Conservation (phyloP, 2,113 vertebrate species). For the Protomyctophum bolini region DNA sequence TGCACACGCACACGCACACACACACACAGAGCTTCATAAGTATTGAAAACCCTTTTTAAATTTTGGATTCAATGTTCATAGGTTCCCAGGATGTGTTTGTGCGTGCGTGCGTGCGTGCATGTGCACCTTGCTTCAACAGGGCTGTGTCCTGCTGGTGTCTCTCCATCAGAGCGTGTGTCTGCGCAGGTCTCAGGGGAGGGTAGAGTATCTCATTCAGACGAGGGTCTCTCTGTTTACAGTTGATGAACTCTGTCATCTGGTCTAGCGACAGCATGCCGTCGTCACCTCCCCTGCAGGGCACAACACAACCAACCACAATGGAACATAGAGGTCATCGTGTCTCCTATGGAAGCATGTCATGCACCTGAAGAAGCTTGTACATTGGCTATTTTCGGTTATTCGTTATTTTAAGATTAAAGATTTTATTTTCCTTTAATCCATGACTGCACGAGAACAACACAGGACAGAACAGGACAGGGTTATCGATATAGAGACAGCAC, state of each 20-base stretch:
- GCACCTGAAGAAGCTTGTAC: no score
- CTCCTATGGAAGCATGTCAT: no score
- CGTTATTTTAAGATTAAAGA: no score
- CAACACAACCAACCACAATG: conserved; percentile 4
- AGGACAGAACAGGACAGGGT: neutral
- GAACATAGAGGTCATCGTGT: no score
- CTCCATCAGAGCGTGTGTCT: conserved; percentile 91
- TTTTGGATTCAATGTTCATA: no score
- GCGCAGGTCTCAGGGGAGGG: conserved; percentile 91
- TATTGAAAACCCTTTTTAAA: no score
- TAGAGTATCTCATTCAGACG: conserved; percentile 96
- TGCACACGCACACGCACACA: conserved; percentile 14
- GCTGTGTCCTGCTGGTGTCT: conserved; percentile 87
- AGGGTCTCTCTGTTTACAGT: conserved; percentile 93
- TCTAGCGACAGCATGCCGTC: conserved; percentile 87
- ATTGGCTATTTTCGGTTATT: no score
- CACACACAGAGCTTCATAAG: no score
- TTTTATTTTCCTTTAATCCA: no score
- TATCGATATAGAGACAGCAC: neutral
- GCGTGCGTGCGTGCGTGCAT: neutral
- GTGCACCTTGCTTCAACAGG: conserved; percentile 86
- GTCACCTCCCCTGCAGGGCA: conserved; percentile 83
- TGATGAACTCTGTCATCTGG: conserved; percentile 97
- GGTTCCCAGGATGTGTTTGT: no score
- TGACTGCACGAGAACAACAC: no score